Base-by-base conservation (phyloP, 2,797 vertebrate species). In the Cyclopterus lumpus region DNA sequence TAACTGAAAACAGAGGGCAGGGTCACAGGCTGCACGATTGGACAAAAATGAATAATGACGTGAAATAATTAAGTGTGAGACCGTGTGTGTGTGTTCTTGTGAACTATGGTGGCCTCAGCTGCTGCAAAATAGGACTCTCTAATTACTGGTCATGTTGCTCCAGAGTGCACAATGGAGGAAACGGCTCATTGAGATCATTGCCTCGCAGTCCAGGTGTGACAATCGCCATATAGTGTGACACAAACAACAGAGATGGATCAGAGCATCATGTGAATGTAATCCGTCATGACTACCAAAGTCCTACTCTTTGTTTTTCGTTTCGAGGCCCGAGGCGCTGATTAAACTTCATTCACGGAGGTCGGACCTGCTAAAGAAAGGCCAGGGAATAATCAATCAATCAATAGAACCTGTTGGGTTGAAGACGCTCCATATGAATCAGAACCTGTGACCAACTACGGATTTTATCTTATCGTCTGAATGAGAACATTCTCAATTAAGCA, bases 41-140 rank as follows among this genome's bases (percentile, higher is more conserved):
- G 11, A 65, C 38, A 77, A 66, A 78, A 86, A 81, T 79, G 68
- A 86, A 66, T 80, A 86, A 80, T 79, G 68, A 86, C 32, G 48
- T 80, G 77, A 46, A 28, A 57, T 82, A 81, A 80, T 82, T 68
- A 77, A 64, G 42, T 58, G 67, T 79, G 57, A 55, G 77, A 63
- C 9, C 46, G 34, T 70, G 44, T 34, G 55, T 51, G 62, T 46
- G 18, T 46, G 28, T 22, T 12, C 18, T 8, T 36, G 34, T 68
- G 30, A 49, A 44, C 26, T 62, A 58, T 59, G 16, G 49, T 61
- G 66, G n/a, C 59, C 48, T 55, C 48, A n/a, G 65, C 53, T 79
- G 34, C 67, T 26, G 32, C 26, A 4, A 46, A 72, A 67, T 49
- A n/a, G 40, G 22, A 66, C 40, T 71, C 20, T 84, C 20, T 86